Evolutionary conservation across 2,888 invertebrate species (phyloP).

Genomic region (Xiphydria camelus): DNA sequence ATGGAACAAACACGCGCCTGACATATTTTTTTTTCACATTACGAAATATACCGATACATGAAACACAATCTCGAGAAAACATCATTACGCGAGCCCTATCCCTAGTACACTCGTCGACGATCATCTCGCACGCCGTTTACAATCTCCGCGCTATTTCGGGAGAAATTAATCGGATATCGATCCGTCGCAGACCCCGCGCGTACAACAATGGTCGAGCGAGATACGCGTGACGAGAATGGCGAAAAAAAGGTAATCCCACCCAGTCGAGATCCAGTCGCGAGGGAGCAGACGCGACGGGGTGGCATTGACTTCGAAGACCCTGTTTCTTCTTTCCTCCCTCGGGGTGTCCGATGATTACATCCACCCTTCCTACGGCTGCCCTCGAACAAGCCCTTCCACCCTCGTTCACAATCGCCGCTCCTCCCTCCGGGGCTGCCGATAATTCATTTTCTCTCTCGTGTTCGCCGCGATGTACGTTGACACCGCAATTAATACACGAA

Average conservation of each 20-base stretch:
- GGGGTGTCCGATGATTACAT: slow-evolving; percentile 39
- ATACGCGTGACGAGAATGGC: slow-evolving; percentile 51
- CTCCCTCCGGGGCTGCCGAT: not conserved
- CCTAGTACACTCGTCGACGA: too few relatives aligned
- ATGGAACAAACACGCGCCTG: too few relatives aligned
- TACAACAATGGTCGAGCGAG: slow-evolving; percentile 18
- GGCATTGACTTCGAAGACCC: slow-evolving; percentile 42
- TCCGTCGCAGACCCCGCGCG: slow-evolving; percentile 14
- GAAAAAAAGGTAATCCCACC: slow-evolving; percentile 46
- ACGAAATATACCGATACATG: too few relatives aligned
- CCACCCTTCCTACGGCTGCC: slow-evolving; percentile 20
- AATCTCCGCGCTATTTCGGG: slow-evolving; percentile 28
- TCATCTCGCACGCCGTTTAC: not conserved
- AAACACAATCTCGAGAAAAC: too few relatives aligned
- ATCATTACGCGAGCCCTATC: too few relatives aligned
- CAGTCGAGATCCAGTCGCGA: slow-evolving; percentile 34
- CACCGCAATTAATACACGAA: too few relatives aligned
- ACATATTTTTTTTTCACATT: too few relatives aligned
- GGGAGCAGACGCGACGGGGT: slow-evolving; percentile 32
- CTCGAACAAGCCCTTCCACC: slow-evolving; percentile 7
- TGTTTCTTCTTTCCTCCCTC: slow-evolving; percentile 32
- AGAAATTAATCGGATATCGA: slow-evolving; percentile 47
- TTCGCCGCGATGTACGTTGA: too few relatives aligned
- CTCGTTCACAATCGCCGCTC: not conserved
- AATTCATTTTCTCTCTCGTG: not conserved